phyloP scores from a whole-genome alignment of 2,797 vertebrate species.

The Semotilus atromaculatus region DNA sequence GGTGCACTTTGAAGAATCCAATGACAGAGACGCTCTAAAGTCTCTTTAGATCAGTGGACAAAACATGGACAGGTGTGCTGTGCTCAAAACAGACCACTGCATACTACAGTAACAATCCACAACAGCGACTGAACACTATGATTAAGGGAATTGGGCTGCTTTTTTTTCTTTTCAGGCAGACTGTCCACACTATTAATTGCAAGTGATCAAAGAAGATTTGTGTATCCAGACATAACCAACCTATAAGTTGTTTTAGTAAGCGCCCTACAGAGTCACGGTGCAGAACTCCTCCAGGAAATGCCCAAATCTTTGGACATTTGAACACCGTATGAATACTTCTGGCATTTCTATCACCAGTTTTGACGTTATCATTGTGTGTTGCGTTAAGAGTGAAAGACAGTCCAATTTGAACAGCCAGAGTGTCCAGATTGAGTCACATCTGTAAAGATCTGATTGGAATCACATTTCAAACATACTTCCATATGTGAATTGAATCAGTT shows the following conservation, averaged over 20 bases:
- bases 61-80: slow-evolving; percentile 24
- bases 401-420: background rate
- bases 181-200: background rate
- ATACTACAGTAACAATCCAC: background rate
- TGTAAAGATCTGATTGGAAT: background rate
- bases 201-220: background rate
- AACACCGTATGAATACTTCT: too few relatives aligned
- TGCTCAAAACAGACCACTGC: background rate
- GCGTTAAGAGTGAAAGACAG: background rate
- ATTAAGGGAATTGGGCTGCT: background rate
- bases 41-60: slow-evolving; percentile 9
- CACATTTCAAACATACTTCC: background rate
- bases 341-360: too few relatives aligned
- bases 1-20: slow-evolving; percentile 33
- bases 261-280: too few relatives aligned
- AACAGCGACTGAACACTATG: background rate
- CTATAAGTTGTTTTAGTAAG: background rate
- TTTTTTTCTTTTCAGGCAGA: background rate
- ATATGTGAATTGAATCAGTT: background rate
- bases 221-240: background rate
- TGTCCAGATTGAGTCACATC: background rate
- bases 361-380: too few relatives aligned
- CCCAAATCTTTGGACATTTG: too few relatives aligned
- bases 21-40: background rate
- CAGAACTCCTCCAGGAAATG: too few relatives aligned